Percentiles rank a stretch among this genome's conserved stretches.
phyloP scores from a whole-genome alignment of 2,888 invertebrate species.

The Boloria selene region DNA sequence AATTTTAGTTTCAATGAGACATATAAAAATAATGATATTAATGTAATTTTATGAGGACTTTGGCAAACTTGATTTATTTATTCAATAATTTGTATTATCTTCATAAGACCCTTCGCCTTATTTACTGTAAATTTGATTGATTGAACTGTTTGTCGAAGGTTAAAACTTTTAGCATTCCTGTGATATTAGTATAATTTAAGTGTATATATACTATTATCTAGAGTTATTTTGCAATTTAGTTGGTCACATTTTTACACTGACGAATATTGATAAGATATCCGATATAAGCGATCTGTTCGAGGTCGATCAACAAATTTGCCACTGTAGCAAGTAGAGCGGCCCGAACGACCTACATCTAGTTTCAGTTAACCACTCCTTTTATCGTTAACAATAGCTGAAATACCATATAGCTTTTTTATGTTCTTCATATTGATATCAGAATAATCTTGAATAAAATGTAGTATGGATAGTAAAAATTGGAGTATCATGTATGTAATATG shows the following conservation, averaged over 20 bases:
- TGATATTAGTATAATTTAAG: neutral
- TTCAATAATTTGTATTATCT: neutral
- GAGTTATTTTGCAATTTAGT: conserved; percentile 28
- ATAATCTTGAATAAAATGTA: neutral
- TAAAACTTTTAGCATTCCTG: too few species aligned
- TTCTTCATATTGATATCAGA: conserved; percentile 13
- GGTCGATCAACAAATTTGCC: conserved; percentile 78
- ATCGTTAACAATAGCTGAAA: conserved; percentile 66
- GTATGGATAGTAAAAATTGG: too few species aligned
- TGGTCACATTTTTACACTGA: conserved; percentile 51
- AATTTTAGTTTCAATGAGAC: conserved; percentile 7
- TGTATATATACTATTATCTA: conserved; percentile 24
- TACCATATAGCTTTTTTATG: conserved; percentile 29
- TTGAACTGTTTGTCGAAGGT: too few species aligned
- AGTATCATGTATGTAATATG: too few species aligned
- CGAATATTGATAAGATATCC: conserved; percentile 69
- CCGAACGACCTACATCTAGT: conserved; percentile 76
- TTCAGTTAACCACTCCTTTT: conserved; percentile 72
- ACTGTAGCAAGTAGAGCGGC: conserved; percentile 76
- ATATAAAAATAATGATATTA: neutral
- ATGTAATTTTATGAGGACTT: neutral
- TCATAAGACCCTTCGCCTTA: neutral
- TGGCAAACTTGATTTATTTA: too few species aligned
- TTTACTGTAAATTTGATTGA: too few species aligned
- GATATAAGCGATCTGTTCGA: conserved; percentile 65